Percentiles rank a stretch among this genome's conserved stretches.
phyloP scores from a whole-genome alignment of 2,888 invertebrate species.

The Volucella inflata region DNA sequence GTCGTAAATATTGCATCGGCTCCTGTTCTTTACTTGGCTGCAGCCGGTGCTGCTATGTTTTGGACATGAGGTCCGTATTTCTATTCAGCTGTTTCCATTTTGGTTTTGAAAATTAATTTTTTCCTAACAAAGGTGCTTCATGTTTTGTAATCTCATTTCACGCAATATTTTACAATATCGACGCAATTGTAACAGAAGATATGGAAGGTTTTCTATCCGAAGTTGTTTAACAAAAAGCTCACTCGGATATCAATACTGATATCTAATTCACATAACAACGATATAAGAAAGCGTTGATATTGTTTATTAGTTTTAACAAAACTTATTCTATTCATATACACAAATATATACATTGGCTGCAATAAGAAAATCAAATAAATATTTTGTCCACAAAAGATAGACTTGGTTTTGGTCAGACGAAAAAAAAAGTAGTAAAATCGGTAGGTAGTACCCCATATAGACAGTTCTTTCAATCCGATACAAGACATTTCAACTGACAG shows the following conservation, averaged over 20 bases:
- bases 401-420: neutral
- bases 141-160: slow-evolving; percentile 94
- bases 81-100: neutral
- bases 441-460: no score
- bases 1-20: slow-evolving; percentile 90
- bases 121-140: slow-evolving; percentile 88
- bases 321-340: neutral
- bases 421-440: neutral
- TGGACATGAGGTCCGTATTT: slow-evolving; percentile 92
- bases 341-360: neutral
- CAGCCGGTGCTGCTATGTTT: slow-evolving; percentile 95
- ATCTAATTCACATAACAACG: neutral
- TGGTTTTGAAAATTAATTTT: neutral
- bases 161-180: slow-evolving; percentile 95
- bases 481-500: no score
- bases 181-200: slow-evolving; percentile 86
- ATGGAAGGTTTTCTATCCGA: slow-evolving; percentile 81
- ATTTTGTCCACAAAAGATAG: neutral
- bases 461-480: no score
- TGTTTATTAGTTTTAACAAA: slow-evolving; percentile 1
- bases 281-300: neutral
- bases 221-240: slow-evolving; percentile 77
- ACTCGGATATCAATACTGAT: neutral
- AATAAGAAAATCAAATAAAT: slow-evolving; percentile 10
- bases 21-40: slow-evolving; percentile 93